Conservation (phyloP, 2,888 invertebrate genomes). For the Drosophila gaucha region DNA sequence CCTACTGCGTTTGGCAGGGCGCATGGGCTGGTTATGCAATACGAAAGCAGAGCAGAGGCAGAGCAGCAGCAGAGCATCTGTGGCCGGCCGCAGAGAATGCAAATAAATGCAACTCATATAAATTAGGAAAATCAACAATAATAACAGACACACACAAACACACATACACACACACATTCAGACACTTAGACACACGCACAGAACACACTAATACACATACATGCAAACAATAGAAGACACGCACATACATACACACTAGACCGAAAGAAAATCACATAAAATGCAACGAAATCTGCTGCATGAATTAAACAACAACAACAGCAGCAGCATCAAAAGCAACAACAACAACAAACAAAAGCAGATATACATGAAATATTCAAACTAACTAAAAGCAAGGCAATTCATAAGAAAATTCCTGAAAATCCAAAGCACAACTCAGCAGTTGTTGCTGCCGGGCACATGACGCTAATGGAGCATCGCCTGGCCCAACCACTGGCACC, state of each 20-base stretch:
- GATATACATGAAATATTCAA: conserved; percentile 63
- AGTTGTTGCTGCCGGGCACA: conserved; percentile 45
- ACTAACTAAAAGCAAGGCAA: conserved; percentile 64
- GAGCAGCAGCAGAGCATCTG: conserved; percentile 29
- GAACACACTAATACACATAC: conserved; percentile 13
- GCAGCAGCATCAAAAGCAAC: conserved; percentile 15
- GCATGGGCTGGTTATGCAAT: conserved; percentile 37
- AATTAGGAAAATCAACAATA: conserved; percentile 58
- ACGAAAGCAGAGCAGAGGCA: conserved; percentile 16
- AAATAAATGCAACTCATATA: conserved; percentile 62
- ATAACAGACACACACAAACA: conserved; percentile 15
- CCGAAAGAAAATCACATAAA: conserved; percentile 66
- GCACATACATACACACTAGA: conserved; percentile 13
- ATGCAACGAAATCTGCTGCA: conserved; percentile 64
- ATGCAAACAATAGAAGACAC: conserved; percentile 10
- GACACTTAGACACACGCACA: conserved; percentile 7
- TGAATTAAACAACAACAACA: conserved; percentile 45
- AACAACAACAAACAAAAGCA: conserved; percentile 40
- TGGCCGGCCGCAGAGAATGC: conserved; percentile 54
- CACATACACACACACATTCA: conserved; percentile 8
- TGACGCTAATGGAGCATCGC: conserved; percentile 69
- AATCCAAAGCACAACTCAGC: conserved; percentile 49
- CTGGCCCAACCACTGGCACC: conserved; percentile 37
- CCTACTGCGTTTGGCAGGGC: conserved; percentile 15
- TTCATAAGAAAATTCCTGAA: conserved; percentile 54